Percentiles rank a stretch among this genome's conserved stretches.
Conservation (phyloP, 2,113 vertebrate species). For the Ia io region DNA sequence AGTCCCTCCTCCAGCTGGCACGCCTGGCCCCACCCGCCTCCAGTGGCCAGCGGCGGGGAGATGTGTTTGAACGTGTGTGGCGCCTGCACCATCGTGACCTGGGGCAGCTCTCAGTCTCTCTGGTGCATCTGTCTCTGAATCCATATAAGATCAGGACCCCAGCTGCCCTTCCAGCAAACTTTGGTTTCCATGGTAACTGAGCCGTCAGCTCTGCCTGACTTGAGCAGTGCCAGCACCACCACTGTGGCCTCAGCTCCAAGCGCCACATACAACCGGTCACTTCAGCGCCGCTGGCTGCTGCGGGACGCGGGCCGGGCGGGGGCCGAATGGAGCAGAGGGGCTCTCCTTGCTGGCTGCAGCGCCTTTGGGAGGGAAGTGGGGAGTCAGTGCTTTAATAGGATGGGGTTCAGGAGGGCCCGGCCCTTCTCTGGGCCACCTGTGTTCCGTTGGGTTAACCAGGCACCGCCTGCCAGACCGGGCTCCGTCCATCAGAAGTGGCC, state of each 20-base stretch:
- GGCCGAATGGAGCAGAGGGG: neutral
- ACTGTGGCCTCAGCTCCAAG: neutral
- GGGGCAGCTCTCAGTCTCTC: neutral
- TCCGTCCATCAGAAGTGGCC: neutral
- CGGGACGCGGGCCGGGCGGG: neutral
- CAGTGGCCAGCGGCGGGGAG: neutral
- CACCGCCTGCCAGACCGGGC: neutral
- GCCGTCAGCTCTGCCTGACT: neutral
- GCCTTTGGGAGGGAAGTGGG: neutral
- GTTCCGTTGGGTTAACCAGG: no score
- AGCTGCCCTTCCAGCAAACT: neutral
- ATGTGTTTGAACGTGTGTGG: neutral
- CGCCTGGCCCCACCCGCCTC: neutral
- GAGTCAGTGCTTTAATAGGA: neutral
- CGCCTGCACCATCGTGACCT: accelerated
- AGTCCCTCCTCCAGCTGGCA: neutral
- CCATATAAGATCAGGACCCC: neutral
- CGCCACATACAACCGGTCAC: accelerated
- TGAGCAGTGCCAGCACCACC: no score
- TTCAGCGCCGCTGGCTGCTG: neutral
- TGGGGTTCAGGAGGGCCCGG: neutral
- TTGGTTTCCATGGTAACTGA: neutral
- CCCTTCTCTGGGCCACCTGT: no score
- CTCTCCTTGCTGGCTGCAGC: neutral
- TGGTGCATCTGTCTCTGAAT: neutral